Conservation (phyloP, 2,888 invertebrate genomes). For the Epinotia ramella region DNA sequence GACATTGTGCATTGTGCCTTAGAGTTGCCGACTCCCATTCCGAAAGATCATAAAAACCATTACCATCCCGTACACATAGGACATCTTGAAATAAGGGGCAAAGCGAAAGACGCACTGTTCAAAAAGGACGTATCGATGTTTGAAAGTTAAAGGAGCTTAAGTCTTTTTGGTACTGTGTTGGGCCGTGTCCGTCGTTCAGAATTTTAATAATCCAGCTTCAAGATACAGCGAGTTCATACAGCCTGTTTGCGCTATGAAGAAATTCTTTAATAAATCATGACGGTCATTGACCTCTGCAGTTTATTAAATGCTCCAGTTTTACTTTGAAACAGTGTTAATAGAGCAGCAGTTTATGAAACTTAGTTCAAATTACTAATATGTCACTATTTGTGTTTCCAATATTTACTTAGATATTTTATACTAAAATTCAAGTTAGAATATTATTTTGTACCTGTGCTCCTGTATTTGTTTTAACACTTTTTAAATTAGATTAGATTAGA, state of each 20-base stretch:
- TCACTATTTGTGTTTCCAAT: too few relatives aligned
- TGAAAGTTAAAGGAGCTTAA: background rate
- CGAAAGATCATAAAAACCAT: background rate
- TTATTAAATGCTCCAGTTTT: conserved; percentile 34
- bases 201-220: conserved; percentile 61
- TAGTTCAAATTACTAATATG: background rate
- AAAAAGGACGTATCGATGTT: background rate
- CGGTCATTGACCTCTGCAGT: conserved; percentile 58
- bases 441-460: too few relatives aligned
- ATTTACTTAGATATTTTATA: too few relatives aligned
- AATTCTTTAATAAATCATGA: conserved; percentile 67
- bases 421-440: too few relatives aligned
- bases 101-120: too few relatives aligned
- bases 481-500: too few relatives aligned
- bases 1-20: conserved; percentile 81
- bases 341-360: background rate
- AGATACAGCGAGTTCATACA: conserved; percentile 60
- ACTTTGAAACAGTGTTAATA: conserved; percentile 10
- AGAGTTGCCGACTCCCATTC: conserved; percentile 43
- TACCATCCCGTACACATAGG: background rate
- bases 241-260: conserved; percentile 61
- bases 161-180: background rate
- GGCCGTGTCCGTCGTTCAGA: conserved; percentile 51
- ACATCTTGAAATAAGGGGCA: background rate
- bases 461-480: too few relatives aligned